phyloP scores from a whole-genome alignment of 2,113 vertebrate genomes.

The Mesoclemmys tuberculata region DNA sequence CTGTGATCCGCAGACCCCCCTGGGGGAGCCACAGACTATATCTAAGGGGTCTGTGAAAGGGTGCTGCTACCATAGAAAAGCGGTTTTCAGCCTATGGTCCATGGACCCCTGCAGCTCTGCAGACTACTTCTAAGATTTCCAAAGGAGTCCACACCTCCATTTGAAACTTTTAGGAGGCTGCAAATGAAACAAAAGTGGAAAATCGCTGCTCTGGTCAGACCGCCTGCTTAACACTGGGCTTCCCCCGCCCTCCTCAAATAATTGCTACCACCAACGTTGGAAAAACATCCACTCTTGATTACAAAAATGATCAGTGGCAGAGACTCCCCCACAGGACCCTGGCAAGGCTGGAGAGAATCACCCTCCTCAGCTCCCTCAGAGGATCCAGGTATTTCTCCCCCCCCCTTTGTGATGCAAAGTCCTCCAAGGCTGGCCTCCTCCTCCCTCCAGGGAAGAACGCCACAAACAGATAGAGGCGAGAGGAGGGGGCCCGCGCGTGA shows the following conservation, averaged over 20 bases:
- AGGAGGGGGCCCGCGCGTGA: too few relatives aligned
- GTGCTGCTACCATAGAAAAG: background rate
- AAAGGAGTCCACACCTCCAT: background rate
- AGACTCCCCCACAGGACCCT: too few relatives aligned
- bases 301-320: too few relatives aligned
- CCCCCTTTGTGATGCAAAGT: background rate
- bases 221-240: too few relatives aligned
- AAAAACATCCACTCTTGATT: too few relatives aligned
- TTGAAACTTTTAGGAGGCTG: background rate
- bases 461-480: background rate
- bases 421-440: too few relatives aligned
- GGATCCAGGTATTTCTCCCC: background rate
- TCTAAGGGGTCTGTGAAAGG: background rate
- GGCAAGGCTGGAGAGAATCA: background rate
- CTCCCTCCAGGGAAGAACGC: background rate
- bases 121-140: background rate
- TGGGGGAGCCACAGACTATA: background rate
- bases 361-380: too few relatives aligned
- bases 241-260: too few relatives aligned
- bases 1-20: too few relatives aligned
- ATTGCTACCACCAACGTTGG: too few relatives aligned
- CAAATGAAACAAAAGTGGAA: background rate
- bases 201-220: background rate
- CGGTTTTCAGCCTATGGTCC: background rate
- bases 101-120: background rate